Conservation (phyloP, 2,888 invertebrate genomes). For the Embidobia sp. region DNA sequence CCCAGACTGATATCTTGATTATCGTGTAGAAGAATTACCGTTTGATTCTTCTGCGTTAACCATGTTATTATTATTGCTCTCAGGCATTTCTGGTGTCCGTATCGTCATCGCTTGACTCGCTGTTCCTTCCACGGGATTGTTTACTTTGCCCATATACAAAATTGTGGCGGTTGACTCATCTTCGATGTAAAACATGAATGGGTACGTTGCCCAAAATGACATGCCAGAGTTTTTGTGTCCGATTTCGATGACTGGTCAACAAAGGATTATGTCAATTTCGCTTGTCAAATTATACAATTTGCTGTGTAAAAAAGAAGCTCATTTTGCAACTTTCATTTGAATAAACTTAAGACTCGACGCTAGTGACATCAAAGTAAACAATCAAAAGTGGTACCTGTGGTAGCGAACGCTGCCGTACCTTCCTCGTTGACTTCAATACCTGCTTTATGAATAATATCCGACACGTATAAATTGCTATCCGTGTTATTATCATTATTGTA, state of each 20-base stretch:
- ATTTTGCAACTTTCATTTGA: too few species aligned
- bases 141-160: conserved; percentile 88
- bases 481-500: conserved; percentile 82
- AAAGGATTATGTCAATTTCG: too few species aligned
- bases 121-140: conserved; percentile 83
- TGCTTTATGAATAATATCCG: conserved; percentile 88
- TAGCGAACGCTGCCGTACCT: conserved; percentile 87
- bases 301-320: too few species aligned
- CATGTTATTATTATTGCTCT: conserved; percentile 41
- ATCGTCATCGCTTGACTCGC: conserved; percentile 66
- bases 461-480: conserved; percentile 84
- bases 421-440: conserved; percentile 90
- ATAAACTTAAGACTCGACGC: too few species aligned
- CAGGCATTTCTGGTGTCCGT: conserved; percentile 28
- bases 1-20: conserved; percentile 33
- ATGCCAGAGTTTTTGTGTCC: conserved; percentile 87
- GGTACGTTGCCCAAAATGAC: conserved; percentile 87
- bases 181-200: conserved; percentile 91
- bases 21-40: conserved; percentile 28
- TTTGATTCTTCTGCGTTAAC: conserved; percentile 23
- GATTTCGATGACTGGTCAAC: conserved; percentile 84
- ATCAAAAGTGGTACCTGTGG: too few species aligned
- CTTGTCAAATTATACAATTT: too few species aligned
- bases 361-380: too few species aligned
- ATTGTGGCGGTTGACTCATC: conserved; percentile 88